Evolutionary conservation across 2,113 vertebrate species (phyloP).

Genomic region (Ameiurus melas): DNA sequence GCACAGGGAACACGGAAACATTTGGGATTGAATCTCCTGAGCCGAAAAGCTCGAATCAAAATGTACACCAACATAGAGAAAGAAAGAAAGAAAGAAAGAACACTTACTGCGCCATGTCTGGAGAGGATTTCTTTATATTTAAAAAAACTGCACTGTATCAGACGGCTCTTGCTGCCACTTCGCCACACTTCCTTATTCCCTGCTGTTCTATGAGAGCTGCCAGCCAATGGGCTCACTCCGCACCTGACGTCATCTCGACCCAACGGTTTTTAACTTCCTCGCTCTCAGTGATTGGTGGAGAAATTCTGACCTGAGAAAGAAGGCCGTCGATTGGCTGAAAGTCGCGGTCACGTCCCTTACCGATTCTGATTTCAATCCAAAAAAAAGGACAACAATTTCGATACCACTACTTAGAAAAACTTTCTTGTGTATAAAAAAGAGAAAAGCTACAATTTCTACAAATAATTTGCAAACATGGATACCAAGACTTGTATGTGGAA

Average conservation of each 20-base stretch:
- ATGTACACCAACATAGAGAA: too few relatives aligned
- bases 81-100: not conserved
- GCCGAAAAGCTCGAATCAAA: not conserved
- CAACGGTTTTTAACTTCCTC: not conserved
- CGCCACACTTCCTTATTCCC: constrained; percentile 66
- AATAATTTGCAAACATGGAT: not conserved
- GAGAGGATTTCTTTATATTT: constrained; percentile 17
- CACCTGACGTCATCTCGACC: not conserved
- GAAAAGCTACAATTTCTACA: not conserved
- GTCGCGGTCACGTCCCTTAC: not conserved
- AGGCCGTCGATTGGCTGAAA: not conserved
- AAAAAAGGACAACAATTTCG: not conserved
- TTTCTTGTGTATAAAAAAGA: not conserved
- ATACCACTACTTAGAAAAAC: not conserved
- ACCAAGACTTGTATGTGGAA: not conserved
- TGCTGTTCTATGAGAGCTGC: not conserved
- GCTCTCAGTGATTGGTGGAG: constrained; percentile 62
- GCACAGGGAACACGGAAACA: not conserved
- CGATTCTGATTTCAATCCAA: not conserved
- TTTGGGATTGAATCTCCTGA: not conserved
- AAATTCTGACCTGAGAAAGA: constrained; percentile 54
- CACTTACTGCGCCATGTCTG: constrained; percentile 75
- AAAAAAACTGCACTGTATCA: constrained; percentile 42
- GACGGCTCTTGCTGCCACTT: not conserved
- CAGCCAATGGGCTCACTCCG: constrained; percentile 44